Base-by-base conservation (phyloP, 23 tunicate species). In the Diplosoma virens region DNA sequence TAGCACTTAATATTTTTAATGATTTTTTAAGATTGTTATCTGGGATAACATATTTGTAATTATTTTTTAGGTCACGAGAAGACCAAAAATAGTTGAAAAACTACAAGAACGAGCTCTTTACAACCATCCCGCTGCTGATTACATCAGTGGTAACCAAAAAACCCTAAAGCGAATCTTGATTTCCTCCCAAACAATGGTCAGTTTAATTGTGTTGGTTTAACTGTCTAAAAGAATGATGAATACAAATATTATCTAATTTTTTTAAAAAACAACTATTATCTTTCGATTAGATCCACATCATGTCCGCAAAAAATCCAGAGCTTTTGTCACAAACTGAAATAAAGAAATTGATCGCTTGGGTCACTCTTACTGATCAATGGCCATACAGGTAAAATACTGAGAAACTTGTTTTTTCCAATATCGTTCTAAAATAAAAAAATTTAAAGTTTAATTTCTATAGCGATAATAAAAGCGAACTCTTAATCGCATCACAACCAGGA, bases 291-390 rank as follows among this genome's bases (percentile, higher is more conserved):
- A 29, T 61, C 6, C 17, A 6, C 14, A 47, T 72, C 61, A 47
- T 72, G 61, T 6, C 23, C 17, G 21, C 2, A 47, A 32, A 33
- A 5, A 9, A 17, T 3, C 2, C n/a, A 50, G 4, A 47, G 25
- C 45, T 3, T 47, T 27, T 9, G 0, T 1, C 52, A 7, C 46
- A 45, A 25, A 72, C 26, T 26, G 79, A 81, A 29, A 58, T 37
- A 1, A 59, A 72, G 34, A 37, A 36, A 6, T 21, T 81, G 1
- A 72, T 72, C 1, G 67, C 86, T 0, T 81, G 86, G 86, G 72
- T 71, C 21, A 81, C 54, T 28, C 59, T 81, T 41, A 79, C 41
- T 11, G 86, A 81, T 27, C 86, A 81, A 59, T 81, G 86, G 86
- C 86, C 86, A 35, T 81, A 81, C 79, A 37, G 86, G 86, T 80